Evolutionary conservation across 92 coral and sea anemone genomes (phyloP), one percentile per base, ranked within the genome.

Genomic region (Palythoa grandis): DNA sequence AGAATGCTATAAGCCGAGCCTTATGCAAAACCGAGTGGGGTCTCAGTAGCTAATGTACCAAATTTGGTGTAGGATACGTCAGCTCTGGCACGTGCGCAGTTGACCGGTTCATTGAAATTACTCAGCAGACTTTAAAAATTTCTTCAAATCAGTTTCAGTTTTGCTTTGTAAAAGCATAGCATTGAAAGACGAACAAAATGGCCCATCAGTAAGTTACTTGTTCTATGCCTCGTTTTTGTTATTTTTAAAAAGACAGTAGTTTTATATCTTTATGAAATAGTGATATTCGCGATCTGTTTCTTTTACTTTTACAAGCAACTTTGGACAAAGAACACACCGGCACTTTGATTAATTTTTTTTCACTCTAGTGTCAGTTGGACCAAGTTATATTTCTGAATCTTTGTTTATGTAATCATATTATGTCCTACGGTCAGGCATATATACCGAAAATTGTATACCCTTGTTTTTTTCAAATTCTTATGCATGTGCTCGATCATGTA

Each of bases 21-120:
- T 72, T 7, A 25, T 38, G 17, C 11, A 60, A 75, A 39, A 74
- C 50, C 48, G 83, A 29, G n/a, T 22, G 65, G 15, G 15, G 68
- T 69, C 78, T 61, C 20, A 50, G 79, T 74, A 79, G 78, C 50
- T 74, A 10, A 54, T 24, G 58, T 78, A 65, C 85, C 94, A 84
- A 85, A 91, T 91, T 88, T 79, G 94, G 94, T 4, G 37, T 20
- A 20, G 70, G 87, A 70, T 83, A 96, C 98, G 98, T 96, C 95
- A 96, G 88, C 91, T 72, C 43, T 83, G 84, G 92, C 98, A 96
- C 95, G 98, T 96, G 98, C 98, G 98, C 98, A 96, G 95, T 88
- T 93, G 91, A 88, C 96, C 92, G 96, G 96, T 80, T 79, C 73
- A 83, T 67, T 87, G 69, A 76, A 60, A 93, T 94, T 94, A 94